Base-by-base conservation (phyloP, 1,140 invertebrate genomes). In the Camponotus vicinus region DNA sequence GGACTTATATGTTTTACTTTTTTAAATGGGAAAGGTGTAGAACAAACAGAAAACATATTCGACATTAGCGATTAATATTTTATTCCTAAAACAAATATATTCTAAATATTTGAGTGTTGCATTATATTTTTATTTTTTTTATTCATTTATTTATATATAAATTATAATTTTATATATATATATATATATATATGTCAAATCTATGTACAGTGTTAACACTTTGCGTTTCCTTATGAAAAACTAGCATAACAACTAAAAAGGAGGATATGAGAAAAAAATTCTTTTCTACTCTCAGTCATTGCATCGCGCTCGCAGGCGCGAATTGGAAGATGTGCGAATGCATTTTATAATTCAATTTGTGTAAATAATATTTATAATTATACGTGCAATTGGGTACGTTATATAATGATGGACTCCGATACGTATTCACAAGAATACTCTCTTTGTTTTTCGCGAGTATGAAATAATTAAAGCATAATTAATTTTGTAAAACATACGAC, bases 21-120 rank as follows among this genome's bases (percentile, higher is more conserved):
- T 32, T 27, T 27, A 6, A 77, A 77, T 6, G n/a, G 7, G 3
- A 34, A 13, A 64, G 21, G 7, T 52, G 9, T 52, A 11, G 13
- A 80, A 70, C n/a, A 71, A 71, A 27, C 34, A 59, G 27, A 73
- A 73, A 59, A 61, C 9, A 13, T 42, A 70, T 55, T 59, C 21
- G 21, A 21, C 21, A 21, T 59, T 82, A 34, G 49, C 18, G 27
- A 13, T 73, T 82, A 71, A 82, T 82, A 82, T 82, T 71, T 71
- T 82, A 82, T 82, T 82, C 73, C 52, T 70, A 57, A 80, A 71
- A 82, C 78, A 82, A 82, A 59, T 82, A 57, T 71, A 71, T 70
- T 11, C 13, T 70, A 70, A 80, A 80, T 69, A 69, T 71, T 52
- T 52, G 15, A 18, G 37, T 59, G 4, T 71, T 21, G 49, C 42